phyloP scores from a whole-genome alignment of 1,140 invertebrate species.

The Nasonia longicornis region DNA sequence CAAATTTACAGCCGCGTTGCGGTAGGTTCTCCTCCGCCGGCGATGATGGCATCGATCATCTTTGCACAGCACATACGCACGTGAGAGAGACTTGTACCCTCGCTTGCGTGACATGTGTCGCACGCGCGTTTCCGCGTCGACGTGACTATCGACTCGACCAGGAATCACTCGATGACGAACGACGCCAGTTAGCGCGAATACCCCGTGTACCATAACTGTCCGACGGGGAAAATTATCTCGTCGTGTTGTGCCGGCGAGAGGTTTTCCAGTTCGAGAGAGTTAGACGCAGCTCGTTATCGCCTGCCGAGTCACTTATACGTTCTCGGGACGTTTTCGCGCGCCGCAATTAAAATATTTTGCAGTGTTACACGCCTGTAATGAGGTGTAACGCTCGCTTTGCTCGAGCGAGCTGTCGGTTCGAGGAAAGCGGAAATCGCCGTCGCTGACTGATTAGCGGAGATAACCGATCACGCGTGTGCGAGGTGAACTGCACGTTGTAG shows the following conservation, averaged over 20 bases:
- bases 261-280: background rate
- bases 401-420: no score
- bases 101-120: constrained; percentile 8
- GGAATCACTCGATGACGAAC: constrained; percentile 12
- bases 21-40: background rate
- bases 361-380: no score
- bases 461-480: no score
- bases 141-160: background rate
- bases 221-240: background rate
- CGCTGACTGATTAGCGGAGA: no score
- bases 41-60: background rate
- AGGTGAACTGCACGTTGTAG: no score
- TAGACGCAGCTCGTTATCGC: background rate
- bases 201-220: background rate
- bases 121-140: constrained; percentile 26
- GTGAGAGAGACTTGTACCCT: background rate
- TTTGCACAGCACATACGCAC: background rate
- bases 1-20: background rate
- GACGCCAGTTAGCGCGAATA: constrained; percentile 22
- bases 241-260: background rate
- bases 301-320: background rate
- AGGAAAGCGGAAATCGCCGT: no score
- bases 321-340: background rate
- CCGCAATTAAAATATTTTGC: background rate
- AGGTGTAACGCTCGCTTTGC: no score